Evolutionary conservation across 2,113 vertebrate species (phyloP).

Genomic region (Nycticebus coucang): DNA sequence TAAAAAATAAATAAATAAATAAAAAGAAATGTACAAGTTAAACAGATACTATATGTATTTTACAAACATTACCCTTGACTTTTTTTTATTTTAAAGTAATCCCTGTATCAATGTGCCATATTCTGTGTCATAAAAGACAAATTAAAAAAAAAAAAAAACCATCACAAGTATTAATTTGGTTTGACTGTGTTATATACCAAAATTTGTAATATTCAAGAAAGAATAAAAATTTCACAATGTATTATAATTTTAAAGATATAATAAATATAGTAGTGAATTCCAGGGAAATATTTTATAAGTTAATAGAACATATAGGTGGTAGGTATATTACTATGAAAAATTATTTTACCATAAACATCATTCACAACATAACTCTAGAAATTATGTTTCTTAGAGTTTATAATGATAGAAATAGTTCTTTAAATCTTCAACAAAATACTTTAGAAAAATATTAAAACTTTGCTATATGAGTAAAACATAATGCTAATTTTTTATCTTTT

Average conservation of each 20-base stretch:
- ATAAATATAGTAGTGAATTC: slow-evolving; percentile 5
- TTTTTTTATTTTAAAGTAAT: slow-evolving; percentile 23
- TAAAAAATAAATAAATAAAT: too few relatives aligned
- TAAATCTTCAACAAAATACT: neutral
- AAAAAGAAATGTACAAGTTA: neutral
- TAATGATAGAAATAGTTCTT: neutral
- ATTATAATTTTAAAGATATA: slow-evolving; percentile 4
- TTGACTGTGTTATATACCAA: neutral
- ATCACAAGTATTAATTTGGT: neutral
- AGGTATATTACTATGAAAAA: slow-evolving; percentile 5
- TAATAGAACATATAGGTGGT: slow-evolving; percentile 1
- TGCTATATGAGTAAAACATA: neutral
- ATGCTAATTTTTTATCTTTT: neutral
- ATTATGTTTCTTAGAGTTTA: neutral
- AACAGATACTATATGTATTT: neutral
- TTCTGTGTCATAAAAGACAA: neutral
- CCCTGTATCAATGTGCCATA: neutral
- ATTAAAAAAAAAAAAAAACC: neutral
- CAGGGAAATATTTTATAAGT: neutral
- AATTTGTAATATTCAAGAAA: slow-evolving; percentile 12
- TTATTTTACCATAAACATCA: neutral
- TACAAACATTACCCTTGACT: neutral
- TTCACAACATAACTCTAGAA: slow-evolving; percentile 27
- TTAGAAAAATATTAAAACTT: slow-evolving; percentile 20
- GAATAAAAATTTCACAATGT: neutral